Evolutionary conservation across 2,797 vertebrate genomes (phyloP), one percentile per base, ranked within the genome.

Genomic region (Paguma larvata): DNA sequence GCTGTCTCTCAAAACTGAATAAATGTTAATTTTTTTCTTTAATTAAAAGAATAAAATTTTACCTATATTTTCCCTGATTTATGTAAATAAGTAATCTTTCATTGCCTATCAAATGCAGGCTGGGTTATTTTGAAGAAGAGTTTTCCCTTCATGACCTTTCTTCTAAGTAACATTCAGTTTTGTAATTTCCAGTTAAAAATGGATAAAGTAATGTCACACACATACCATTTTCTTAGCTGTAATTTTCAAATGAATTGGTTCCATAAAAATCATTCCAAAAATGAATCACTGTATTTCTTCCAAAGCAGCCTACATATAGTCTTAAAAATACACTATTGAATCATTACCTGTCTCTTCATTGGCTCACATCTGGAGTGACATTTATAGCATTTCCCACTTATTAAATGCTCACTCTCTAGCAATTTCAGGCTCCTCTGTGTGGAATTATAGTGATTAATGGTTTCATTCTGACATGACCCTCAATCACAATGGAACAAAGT

Each of bases 291-390:
- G 0, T 82, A 46, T 79, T 87, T 96, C 65, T 95, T 89, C 72
- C 27, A 86, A 83, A 78, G 67, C 23, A 86, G 32, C 21, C 62
- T 94, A 85, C 8, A 30, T 70, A 41, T 14, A 68, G 38, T 94
- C 96, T 95, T 92, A 30, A 90, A 94, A 94, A 94, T 59, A 68
- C 6, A 73, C 68, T 48, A 56, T 79, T 95, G 79, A 96, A 68
- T 94, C 34, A 78, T 91, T 92, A 78, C 53, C 46, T 73, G 73
- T 62, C 46, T 93, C 56, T 83, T 88, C n/a, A 77, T 23, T 83
- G 73, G n/a, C 30, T 95, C 27, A 53, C 44, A 72, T 73, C 46
- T 86, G 9, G 30, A 83, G n/a, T 65, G 67, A 83, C 84, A 91
- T 85, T 91, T 91, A 72, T 27, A 88, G 32, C 38, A 53, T 67